Evolutionary conservation across 2,888 invertebrate genomes (phyloP).

Genomic region (Sinhomidia bicolor): DNA sequence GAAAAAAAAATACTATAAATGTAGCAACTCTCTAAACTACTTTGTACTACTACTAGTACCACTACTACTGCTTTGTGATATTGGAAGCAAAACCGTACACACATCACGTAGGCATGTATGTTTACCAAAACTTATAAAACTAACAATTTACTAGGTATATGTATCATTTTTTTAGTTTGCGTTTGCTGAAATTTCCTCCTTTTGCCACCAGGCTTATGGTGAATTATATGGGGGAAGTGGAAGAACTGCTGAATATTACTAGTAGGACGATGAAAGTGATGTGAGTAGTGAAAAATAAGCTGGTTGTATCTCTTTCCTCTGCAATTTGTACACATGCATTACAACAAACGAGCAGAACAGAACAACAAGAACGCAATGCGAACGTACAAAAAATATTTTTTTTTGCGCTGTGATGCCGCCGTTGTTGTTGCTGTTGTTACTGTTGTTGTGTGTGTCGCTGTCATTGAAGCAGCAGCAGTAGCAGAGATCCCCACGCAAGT

Average conservation of each 20-base stretch:
- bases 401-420: not conserved
- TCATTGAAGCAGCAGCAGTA: not conserved
- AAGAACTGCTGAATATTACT: not conserved
- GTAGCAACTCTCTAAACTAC: no score
- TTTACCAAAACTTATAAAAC: not conserved
- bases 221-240: slow-evolving; percentile 19
- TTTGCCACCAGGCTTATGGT: slow-evolving; percentile 8
- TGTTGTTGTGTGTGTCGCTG: slow-evolving; percentile 29
- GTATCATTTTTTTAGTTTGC: slow-evolving; percentile 51
- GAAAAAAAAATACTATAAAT: no score
- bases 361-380: not conserved
- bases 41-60: no score
- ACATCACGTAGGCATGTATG: not conserved
- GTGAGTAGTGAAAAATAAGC: slow-evolving; percentile 23
- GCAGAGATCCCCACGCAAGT: not conserved
- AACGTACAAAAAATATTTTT: not conserved
- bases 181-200: slow-evolving; percentile 39
- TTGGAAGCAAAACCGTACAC: not conserved
- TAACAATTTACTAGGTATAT: not conserved
- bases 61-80: not conserved
- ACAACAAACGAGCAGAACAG: not conserved
- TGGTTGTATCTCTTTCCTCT: not conserved
- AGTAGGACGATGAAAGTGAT: slow-evolving; percentile 1
- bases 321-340: not conserved
- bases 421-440: not conserved